A percentile compares a stretch with the other conserved stretches of the same genome.
These are phyloP conservation scores for Melolontha melolontha DNA, from an alignment of 2,888 invertebrate genomes.

Conservation along the genomic window DNA sequence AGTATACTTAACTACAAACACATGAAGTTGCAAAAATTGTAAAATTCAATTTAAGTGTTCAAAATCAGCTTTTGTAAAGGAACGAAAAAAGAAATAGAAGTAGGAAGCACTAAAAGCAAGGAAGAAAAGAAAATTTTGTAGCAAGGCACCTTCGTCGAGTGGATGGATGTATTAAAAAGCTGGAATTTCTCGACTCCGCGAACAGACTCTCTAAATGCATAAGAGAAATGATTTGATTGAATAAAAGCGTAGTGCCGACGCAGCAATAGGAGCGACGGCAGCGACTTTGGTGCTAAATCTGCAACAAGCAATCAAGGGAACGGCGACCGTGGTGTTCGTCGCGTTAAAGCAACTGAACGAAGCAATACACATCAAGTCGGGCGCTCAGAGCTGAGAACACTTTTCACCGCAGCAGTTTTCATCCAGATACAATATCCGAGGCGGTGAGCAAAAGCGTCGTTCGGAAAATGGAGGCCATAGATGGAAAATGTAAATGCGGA, in stretches of 20 bases:
- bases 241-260: constrained; percentile 49
- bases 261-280: constrained; percentile 29
- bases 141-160: constrained; percentile 13
- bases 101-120: constrained; percentile 1
- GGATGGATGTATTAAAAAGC: constrained; percentile 19
- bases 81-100: constrained; percentile 5
- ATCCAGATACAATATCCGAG: constrained; percentile 54
- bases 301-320: constrained; percentile 50
- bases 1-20: no score
- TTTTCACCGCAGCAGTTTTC: constrained; percentile 41
- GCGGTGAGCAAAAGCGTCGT: constrained; percentile 53
- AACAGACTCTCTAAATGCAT: constrained; percentile 38
- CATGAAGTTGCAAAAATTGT: neutral
- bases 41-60: constrained; percentile 2
- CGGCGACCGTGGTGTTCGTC: constrained; percentile 45
- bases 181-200: constrained; percentile 21
- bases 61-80: constrained; percentile 7
- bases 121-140: constrained; percentile 9
- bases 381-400: constrained; percentile 13
- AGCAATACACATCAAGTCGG: constrained; percentile 27
- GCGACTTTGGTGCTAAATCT: constrained; percentile 47
- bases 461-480: constrained; percentile 62
- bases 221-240: constrained; percentile 49
- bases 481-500: constrained; percentile 62
- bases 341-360: constrained; percentile 22